Evolutionary conservation across 2,888 invertebrate genomes (phyloP).

Genomic region (Dioctria linearis): DNA sequence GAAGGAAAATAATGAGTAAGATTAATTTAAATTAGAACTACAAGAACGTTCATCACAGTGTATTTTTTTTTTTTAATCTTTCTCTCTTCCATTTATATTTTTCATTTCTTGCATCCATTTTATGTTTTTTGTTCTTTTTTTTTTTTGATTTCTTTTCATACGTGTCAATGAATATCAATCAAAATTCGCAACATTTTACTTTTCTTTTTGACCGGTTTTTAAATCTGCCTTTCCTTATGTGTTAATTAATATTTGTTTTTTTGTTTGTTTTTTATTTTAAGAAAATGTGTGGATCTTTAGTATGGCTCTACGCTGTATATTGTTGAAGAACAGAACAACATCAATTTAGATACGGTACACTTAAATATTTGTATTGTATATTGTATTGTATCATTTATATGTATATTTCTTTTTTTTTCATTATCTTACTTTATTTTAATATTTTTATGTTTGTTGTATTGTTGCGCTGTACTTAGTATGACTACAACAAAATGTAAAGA

Average conservation of each 20-base stretch:
- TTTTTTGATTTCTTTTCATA: constrained; percentile 18
- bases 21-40: constrained; percentile 46
- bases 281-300: background rate
- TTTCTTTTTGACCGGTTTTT: background rate
- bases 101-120: constrained; percentile 3
- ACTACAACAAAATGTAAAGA: too few species aligned
- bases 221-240: background rate
- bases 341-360: too few species aligned
- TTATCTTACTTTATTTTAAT: too few species aligned
- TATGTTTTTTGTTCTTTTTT: background rate
- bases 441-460: too few species aligned
- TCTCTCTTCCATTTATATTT: constrained; percentile 1
- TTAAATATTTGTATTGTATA: too few species aligned
- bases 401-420: too few species aligned
- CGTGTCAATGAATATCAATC: background rate
- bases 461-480: too few species aligned
- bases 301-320: too few species aligned
- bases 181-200: background rate
- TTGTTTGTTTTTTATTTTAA: background rate
- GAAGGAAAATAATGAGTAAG: constrained; percentile 7
- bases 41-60: constrained; percentile 53
- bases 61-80: constrained; percentile 17
- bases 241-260: background rate
- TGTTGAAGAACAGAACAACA: too few species aligned
- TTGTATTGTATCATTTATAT: too few species aligned